Conservation (phyloP, 2,888 invertebrate species). For the Atherix ibis region DNA sequence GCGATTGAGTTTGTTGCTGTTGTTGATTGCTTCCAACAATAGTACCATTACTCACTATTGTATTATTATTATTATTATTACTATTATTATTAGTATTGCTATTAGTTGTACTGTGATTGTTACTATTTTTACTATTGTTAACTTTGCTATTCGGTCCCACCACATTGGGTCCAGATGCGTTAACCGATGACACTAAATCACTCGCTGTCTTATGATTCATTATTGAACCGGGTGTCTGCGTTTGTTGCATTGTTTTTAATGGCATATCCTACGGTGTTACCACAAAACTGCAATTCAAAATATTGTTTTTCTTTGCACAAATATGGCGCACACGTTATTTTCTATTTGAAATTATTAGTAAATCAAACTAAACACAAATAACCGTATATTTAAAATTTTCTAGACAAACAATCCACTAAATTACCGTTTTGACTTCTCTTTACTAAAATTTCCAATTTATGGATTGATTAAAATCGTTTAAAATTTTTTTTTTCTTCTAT, state of each 20-base stretch:
- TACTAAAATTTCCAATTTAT: too few relatives aligned
- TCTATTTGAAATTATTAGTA: too few relatives aligned
- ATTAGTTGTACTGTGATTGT: too few relatives aligned
- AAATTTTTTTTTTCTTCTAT: too few relatives aligned
- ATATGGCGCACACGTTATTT: too few relatives aligned
- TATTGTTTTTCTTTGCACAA: too few relatives aligned
- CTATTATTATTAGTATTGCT: conserved; percentile 11
- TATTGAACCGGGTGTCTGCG: conserved; percentile 9
- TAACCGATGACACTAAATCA: conserved; percentile 17
- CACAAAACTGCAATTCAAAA: too few relatives aligned
- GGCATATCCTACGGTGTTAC: conserved; percentile 8
- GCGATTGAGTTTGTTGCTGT: conserved; percentile 8
- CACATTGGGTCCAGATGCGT: conserved; percentile 4
- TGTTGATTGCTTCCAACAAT: conserved; percentile 10
- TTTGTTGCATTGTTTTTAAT: conserved; percentile 11
- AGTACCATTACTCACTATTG: conserved; percentile 13
- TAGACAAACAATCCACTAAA: too few relatives aligned
- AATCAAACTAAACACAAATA: too few relatives aligned
- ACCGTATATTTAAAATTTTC: too few relatives aligned
- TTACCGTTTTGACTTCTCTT: too few relatives aligned
- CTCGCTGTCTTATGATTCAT: conserved; percentile 14
- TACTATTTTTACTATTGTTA: conserved; percentile 6
- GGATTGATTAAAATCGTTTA: too few relatives aligned
- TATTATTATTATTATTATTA: conserved; percentile 13
- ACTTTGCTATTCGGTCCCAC: conserved; percentile 2